Evolutionary conservation across 1,140 invertebrate species (phyloP).

Genomic region (Batillaria attramentaria): DNA sequence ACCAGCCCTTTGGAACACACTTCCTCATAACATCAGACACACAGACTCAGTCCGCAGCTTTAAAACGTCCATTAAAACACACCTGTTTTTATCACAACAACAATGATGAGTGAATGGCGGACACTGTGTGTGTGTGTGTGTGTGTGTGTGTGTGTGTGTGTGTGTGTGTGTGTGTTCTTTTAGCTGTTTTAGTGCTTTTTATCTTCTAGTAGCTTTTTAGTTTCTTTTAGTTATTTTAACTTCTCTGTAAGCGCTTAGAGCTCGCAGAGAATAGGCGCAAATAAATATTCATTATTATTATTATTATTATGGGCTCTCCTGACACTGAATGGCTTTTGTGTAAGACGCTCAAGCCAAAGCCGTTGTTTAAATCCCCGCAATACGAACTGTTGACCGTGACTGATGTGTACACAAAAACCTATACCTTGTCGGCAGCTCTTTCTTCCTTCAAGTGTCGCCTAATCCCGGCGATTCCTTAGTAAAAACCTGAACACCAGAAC

Average conservation of each 20-base stretch:
- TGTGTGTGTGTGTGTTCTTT: background rate
- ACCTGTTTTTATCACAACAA: background rate
- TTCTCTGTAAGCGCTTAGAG: background rate
- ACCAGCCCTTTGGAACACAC: background rate
- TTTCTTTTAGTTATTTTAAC: no score
- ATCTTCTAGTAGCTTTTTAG: no score
- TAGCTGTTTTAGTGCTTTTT: background rate
- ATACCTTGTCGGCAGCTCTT: no score
- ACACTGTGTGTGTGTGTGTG: background rate
- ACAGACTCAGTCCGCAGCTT: background rate
- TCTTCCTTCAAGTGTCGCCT: no score
- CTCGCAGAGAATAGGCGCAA: background rate
- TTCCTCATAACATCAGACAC: background rate
- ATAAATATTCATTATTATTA: background rate
- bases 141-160: slow-evolving; percentile 1
- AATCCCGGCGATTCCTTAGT: no score
- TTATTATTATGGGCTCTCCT: no score
- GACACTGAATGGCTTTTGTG: no score
- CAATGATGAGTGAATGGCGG: background rate
- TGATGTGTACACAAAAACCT: no score
- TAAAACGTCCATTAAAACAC: background rate
- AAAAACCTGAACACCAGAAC: no score
- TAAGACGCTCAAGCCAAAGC: no score
- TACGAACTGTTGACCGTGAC: no score
- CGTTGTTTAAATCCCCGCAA: no score